Evolutionary conservation across 2,113 vertebrate species (phyloP), one percentile per base, ranked within the genome.

Genomic region (Elgaria multicarinata): DNA sequence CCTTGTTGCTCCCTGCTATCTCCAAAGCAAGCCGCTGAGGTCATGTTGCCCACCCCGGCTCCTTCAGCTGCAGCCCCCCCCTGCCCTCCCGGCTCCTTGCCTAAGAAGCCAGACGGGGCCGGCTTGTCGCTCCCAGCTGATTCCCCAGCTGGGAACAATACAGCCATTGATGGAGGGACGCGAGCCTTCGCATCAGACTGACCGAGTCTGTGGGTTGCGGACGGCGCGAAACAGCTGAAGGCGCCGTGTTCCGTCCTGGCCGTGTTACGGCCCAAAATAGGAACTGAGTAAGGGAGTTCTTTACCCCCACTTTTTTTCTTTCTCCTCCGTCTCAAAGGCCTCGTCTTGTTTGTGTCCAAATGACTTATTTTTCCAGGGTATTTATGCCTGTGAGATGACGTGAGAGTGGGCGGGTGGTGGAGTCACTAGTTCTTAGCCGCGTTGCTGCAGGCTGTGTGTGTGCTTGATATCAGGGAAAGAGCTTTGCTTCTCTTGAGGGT

Each of bases 211-310:
- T 1, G 95, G 96, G 95, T 91, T 95, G 94, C 0, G 91, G 93
- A 93, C 0, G 0, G 81, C 85, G 93, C 92, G 93, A 82, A 22
- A 91, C 94, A 95, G 96, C 96, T 97, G 96, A 97, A 91, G 93
- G 93, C 90, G 0, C 8, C 93, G 96, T 94, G 93, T 97, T 93
- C 92, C 93, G 91, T 67, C 33, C 80, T 14, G 46, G 64, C 93
- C 4, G 0, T 89, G 92, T 81, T 78, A 92, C 69, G 86, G 93
- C 95, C 96, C 95, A 95, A 96, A 96, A 97, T 96, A 97, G 96
- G 96, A 0, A n/a, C 85, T 46, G 36, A 53, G 46, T 84, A 92
- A 42, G 58, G 93, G 90, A 89, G 55, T 88, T 88, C 85, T 18
- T 16, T 2, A 1, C 28, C 69, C 69, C 5, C 69, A 3, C 10